These are phyloP conservation scores for Sminthurides aquaticus DNA, from an alignment of 2,888 invertebrate species.

Conservation along the genomic window DNA sequence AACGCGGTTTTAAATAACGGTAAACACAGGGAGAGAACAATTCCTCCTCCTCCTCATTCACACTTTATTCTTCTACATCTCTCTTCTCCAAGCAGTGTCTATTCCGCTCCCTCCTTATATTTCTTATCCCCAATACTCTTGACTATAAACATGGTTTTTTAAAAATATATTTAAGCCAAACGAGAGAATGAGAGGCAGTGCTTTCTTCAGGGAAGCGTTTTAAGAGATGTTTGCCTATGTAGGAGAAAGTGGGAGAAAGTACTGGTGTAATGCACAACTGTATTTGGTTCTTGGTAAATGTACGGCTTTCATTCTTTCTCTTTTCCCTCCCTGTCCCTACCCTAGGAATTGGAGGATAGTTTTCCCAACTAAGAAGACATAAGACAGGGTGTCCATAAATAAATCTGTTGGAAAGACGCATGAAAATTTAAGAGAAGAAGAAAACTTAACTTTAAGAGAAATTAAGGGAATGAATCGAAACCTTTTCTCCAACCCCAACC, in stretches of 20 bases:
- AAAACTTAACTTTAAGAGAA: slow-evolving; percentile 41
- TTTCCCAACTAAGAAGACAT: slow-evolving; percentile 15
- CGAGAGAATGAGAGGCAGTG: too few species aligned
- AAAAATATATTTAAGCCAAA: background rate
- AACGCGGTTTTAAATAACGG: background rate
- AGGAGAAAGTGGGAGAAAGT: too few species aligned
- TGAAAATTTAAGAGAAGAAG: slow-evolving; percentile 41
- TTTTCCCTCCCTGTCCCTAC: too few species aligned
- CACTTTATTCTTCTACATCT: slow-evolving; percentile 8
- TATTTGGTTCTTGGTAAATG: too few species aligned
- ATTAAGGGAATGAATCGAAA: slow-evolving; percentile 42
- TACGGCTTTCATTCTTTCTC: too few species aligned
- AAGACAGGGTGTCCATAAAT: slow-evolving; percentile 33
- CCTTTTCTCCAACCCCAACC: slow-evolving; percentile 21
- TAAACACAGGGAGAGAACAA: too few species aligned
- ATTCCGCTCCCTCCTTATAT: slow-evolving; percentile 1
- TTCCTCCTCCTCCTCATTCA: slow-evolving; percentile 9
- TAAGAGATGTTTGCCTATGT: too few species aligned
- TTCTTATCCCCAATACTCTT: background rate
- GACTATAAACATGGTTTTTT: background rate
- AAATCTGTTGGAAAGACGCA: slow-evolving; percentile 34
- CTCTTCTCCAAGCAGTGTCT: slow-evolving; percentile 15
- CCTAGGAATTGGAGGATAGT: too few species aligned
- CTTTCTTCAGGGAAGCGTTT: too few species aligned
- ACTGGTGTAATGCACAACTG: too few species aligned